Conservation (phyloP, 2,797 vertebrate species). For the Tenualosa thibaudeaui region DNA sequence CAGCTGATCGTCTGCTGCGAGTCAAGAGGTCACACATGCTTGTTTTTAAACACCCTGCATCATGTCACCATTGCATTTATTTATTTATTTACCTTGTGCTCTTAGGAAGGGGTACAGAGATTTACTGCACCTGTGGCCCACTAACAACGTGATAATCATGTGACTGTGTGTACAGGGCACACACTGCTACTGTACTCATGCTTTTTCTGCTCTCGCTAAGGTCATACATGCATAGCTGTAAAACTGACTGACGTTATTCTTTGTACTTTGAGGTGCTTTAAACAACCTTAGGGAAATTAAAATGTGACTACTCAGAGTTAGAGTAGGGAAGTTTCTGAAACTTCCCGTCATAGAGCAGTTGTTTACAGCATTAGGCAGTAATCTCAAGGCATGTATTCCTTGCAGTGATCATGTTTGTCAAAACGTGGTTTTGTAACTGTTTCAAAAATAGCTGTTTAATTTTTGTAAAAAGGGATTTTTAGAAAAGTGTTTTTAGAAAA, state of each 20-base stretch:
- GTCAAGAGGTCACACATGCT: background rate
- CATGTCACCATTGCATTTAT: background rate
- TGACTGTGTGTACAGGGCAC: background rate
- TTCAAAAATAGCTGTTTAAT: background rate
- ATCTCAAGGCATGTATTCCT: background rate
- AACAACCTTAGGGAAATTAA: background rate
- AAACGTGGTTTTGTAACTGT: background rate
- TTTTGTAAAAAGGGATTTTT: background rate
- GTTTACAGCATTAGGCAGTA: background rate
- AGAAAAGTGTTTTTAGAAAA: background rate
- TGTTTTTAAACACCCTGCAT: background rate
- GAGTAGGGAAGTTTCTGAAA: background rate
- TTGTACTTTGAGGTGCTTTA: background rate
- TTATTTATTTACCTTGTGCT: background rate
- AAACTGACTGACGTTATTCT: background rate
- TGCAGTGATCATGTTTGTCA: background rate
- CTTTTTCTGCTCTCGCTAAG: background rate
- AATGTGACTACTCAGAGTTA: background rate
- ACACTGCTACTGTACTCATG: background rate
- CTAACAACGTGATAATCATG: background rate
- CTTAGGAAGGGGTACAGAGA: background rate
- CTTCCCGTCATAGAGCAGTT: background rate
- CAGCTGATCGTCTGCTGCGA: background rate
- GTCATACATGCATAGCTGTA: background rate
- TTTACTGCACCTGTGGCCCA: background rate